Conservation (phyloP, 2,797 vertebrate species). For the Acanthopagrus latus region DNA sequence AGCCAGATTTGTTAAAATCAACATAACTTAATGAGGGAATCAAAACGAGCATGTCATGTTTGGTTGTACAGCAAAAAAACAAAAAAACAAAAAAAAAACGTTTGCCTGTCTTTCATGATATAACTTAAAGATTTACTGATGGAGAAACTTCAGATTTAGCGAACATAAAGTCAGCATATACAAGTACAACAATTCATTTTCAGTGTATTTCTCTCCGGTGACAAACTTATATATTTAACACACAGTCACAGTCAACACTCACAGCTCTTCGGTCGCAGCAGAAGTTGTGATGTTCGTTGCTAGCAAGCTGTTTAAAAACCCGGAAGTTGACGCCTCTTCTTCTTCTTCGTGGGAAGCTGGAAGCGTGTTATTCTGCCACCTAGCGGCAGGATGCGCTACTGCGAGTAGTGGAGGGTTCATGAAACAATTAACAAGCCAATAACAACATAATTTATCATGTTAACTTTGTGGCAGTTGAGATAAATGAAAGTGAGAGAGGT, state of each 20-base stretch:
- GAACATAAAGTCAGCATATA: background rate
- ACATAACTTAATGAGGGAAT: background rate
- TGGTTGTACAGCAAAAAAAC: background rate
- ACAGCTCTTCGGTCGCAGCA: rapidly evolving
- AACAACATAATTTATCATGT: too few relatives aligned
- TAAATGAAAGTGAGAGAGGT: too few relatives aligned
- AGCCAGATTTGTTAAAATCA: background rate
- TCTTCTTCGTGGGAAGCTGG: conserved; percentile 63
- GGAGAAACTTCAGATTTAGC: background rate
- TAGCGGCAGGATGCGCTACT: conserved; percentile 9
- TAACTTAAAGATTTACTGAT: background rate
- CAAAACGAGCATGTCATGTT: rapidly evolving
- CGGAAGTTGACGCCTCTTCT: conserved; percentile 57
- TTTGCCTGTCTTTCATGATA: background rate
- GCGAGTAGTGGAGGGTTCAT: too few relatives aligned
- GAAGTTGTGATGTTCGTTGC: conserved; percentile 11
- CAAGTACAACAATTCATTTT: background rate
- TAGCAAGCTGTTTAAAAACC: conserved; percentile 63
- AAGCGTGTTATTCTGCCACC: conserved; percentile 9
- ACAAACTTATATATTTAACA: background rate
- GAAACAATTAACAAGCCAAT: too few relatives aligned
- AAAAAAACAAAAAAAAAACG: background rate
- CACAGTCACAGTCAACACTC: background rate
- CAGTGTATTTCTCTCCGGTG: rapidly evolving
- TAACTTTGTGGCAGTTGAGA: too few relatives aligned